Evolutionary conservation across 2,888 invertebrate genomes (phyloP).

Genomic region (Drosophila limbata): DNA sequence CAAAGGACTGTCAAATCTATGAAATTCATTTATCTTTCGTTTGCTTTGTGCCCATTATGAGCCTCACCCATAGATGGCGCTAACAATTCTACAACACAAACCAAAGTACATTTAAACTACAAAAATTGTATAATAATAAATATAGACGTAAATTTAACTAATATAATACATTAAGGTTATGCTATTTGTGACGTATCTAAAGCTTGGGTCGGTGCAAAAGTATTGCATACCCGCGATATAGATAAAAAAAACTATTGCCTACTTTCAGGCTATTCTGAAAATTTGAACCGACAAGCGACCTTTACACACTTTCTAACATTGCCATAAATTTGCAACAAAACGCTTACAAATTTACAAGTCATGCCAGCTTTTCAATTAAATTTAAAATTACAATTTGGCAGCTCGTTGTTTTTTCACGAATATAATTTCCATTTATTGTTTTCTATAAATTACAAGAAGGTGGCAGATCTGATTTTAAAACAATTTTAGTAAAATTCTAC

Average conservation of each 20-base stretch:
- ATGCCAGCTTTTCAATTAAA: not conserved
- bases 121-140: no score
- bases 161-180: no score
- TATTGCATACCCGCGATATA: no score
- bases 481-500: not conserved
- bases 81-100: not conserved
- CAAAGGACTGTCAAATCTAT: not conserved
- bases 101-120: no score
- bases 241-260: no score
- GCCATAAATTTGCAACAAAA: conserved; percentile 36
- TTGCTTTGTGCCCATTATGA: not conserved
- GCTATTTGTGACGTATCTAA: no score
- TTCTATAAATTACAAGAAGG: not conserved
- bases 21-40: not conserved
- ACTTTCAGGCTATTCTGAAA: no score
- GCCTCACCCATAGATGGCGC: not conserved
- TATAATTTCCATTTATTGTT: conserved; percentile 6
- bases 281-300: no score
- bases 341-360: conserved; percentile 22
- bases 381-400: conserved; percentile 7
- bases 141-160: no score
- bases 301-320: no score
- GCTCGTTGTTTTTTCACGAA: not conserved
- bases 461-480: not conserved
- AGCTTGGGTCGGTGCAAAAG: no score